A percentile compares a stretch with the other conserved stretches of the same genome.
phyloP scores from a whole-genome alignment of 2,888 invertebrate species.

The Ormyrus pomaceus region DNA sequence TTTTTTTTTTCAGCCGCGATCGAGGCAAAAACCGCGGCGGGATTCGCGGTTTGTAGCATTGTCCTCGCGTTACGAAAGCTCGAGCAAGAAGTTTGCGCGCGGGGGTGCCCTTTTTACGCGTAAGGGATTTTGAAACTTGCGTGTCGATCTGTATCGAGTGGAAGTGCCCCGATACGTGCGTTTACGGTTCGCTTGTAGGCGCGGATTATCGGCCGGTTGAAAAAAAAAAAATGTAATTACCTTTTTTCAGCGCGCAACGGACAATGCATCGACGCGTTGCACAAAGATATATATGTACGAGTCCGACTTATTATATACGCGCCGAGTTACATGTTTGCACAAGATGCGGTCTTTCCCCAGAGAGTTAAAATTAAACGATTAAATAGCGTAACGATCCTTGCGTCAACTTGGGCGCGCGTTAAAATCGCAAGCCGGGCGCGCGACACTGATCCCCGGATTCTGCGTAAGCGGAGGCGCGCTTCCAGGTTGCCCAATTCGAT shows the following conservation, averaged over 20 bases:
- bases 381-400: slow-evolving; percentile 39
- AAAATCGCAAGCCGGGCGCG: not conserved
- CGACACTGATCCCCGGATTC: no score
- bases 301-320: not conserved
- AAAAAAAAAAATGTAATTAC: slow-evolving; percentile 33
- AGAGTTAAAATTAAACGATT: slow-evolving; percentile 21
- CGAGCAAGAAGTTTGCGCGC: slow-evolving; percentile 4
- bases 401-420: slow-evolving; percentile 8
- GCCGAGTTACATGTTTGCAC: not conserved
- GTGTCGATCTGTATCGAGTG: not conserved
- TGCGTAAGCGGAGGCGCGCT: no score
- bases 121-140: slow-evolving; percentile 22
- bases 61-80: slow-evolving; percentile 11
- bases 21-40: slow-evolving; percentile 1
- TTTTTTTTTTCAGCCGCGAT: not conserved
- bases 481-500: no score
- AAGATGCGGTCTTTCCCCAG: slow-evolving; percentile 1
- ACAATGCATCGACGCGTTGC: slow-evolving; percentile 17
- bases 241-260: slow-evolving; percentile 1
- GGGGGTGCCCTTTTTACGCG: slow-evolving; percentile 20
- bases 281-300: not conserved
- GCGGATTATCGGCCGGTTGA: not conserved
- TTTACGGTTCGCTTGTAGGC: slow-evolving; percentile 30
- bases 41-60: slow-evolving; percentile 26
- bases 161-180: not conserved